Evolutionary conservation across 1,140 invertebrate species (phyloP), one percentile per base, ranked within the genome.

Genomic region (Acromyrmex heyeri): DNA sequence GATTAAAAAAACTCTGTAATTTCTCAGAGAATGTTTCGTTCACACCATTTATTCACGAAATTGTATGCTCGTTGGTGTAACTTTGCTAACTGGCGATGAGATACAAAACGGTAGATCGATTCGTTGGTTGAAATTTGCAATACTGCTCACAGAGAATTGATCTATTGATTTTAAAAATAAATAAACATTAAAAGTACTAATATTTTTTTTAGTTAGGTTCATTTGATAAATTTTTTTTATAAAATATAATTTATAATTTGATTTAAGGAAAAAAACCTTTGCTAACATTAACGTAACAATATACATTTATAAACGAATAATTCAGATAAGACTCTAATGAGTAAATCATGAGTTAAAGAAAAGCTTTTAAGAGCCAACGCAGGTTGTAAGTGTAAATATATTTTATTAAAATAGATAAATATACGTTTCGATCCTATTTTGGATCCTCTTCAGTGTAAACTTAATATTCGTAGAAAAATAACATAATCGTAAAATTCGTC

Each of bases 111-210:
- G 53, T 73, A 83, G 69, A 83, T 73, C 69, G 79, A 83, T 83
- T 83, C 69, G 69, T 83, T 73, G 55, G 38, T 38, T 83, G 79
- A 83, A 83, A 83, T 82, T 82, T 82, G 34, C 30, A 82, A 82
- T 83, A 27, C 27, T 27, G 79, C 30, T 30, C 30, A 30, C 3
- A 30, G 38, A 44, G 8, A 44, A 44, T 38, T 8, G 38, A 38
- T 38, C 38, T 8, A 38, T 44, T 44, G 8, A 6, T 73, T 53
- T 73, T n/a, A 14, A 21, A 5, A 34, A 57, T 3, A 2, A 16
- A 24, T 55, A 8, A 27, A 27, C 27, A 27, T 27, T 27, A 27
- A 27, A 61, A 61, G 1, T 61, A 21, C 53, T 55, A 55, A 18
- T 55, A 55, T 8, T 1, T n/a, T 21, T 67, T 67, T 50, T 72